Conservation (phyloP, 2,888 invertebrate species). For the Shargacucullia verbasci region DNA sequence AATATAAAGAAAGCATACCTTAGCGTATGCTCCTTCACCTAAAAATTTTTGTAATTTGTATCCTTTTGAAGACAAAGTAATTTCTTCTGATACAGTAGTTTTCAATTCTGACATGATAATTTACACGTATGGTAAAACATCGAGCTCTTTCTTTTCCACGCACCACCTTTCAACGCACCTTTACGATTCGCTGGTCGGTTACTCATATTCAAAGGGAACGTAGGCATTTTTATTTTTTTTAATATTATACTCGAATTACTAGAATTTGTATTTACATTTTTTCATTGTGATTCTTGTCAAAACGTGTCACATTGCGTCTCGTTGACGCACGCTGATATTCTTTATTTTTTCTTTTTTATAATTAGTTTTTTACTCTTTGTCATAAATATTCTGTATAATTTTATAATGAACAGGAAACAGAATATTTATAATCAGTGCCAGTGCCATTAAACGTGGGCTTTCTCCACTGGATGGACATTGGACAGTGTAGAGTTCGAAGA, state of each 20-base stretch:
- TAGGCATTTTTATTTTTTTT: slow-evolving; percentile 74
- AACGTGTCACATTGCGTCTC: slow-evolving; percentile 42
- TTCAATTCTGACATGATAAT: slow-evolving; percentile 84
- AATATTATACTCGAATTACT: slow-evolving; percentile 24
- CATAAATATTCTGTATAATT: background rate
- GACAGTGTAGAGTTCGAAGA: too few species aligned
- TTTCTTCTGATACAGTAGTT: slow-evolving; percentile 82
- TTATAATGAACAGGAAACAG: too few species aligned
- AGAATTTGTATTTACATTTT: slow-evolving; percentile 58
- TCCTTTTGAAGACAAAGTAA: slow-evolving; percentile 86
- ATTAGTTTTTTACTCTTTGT: too few species aligned
- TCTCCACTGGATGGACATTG: too few species aligned
- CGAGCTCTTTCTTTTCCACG: slow-evolving; percentile 59
- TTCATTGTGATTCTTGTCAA: slow-evolving; percentile 62
- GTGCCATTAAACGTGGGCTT: too few species aligned
- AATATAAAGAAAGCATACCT: slow-evolving; percentile 79
- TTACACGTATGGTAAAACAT: slow-evolving; percentile 63
- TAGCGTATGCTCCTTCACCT: slow-evolving; percentile 95
- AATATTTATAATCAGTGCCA: too few species aligned
- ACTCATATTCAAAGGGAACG: slow-evolving; percentile 61
- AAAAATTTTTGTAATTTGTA: slow-evolving; percentile 90
- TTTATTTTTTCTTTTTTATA: slow-evolving; percentile 34
- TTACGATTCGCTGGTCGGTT: slow-evolving; percentile 59
- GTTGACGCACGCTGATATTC: slow-evolving; percentile 32
- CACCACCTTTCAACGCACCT: slow-evolving; percentile 57